A percentile compares a stretch with the other conserved stretches of the same genome.
These are phyloP conservation scores for Garra rufa DNA, from an alignment of 2,113 vertebrate genomes.

Conservation along the genomic window DNA sequence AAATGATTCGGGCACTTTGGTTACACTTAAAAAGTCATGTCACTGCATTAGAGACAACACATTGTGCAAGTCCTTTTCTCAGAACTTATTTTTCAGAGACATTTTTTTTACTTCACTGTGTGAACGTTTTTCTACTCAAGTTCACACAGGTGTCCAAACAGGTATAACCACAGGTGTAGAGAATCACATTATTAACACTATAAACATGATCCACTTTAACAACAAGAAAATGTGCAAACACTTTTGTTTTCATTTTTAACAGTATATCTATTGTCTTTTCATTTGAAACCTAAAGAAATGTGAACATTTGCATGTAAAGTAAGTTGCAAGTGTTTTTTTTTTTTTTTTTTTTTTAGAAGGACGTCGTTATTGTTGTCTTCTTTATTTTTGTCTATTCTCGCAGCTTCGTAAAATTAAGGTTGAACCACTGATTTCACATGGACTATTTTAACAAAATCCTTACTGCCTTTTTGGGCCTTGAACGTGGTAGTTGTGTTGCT, in stretches of 20 bases:
- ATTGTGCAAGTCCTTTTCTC: not conserved
- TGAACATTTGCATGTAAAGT: not conserved
- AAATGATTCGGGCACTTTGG: not conserved
- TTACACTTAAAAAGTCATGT: not conserved
- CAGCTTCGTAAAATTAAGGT: no score
- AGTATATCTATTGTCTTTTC: not conserved
- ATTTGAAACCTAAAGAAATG: not conserved
- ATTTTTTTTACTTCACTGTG: not conserved
- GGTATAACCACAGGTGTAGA: not conserved
- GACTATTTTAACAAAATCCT: no score
- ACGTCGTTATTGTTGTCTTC: not conserved
- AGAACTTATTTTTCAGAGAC: not conserved
- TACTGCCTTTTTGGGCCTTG: no score
- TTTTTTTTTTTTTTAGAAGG: not conserved
- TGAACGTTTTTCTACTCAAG: not conserved
- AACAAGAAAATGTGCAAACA: not conserved
- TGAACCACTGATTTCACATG: no score
- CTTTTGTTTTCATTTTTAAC: not conserved
- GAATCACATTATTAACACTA: slow-evolving; percentile 3
- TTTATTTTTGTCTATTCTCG: no score
- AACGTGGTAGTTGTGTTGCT: no score
- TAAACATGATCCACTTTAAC: not conserved
- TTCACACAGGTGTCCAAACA: not conserved
- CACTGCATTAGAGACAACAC: not conserved
- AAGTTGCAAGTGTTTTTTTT: not conserved